Conservation (phyloP, 2,888 invertebrate species). For the Zootermopsis nevadensis region DNA sequence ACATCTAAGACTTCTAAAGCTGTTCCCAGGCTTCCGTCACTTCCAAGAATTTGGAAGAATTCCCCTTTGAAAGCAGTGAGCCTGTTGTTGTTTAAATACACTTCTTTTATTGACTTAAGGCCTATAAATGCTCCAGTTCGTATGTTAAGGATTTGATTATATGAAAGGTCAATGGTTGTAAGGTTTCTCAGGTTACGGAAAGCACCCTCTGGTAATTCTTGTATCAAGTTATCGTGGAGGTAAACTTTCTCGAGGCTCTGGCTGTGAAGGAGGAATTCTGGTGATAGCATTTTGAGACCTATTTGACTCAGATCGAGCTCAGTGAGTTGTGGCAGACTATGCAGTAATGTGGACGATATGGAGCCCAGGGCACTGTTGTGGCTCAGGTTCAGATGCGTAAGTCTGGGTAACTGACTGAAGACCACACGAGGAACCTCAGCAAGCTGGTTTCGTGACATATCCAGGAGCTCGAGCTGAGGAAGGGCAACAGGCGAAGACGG, state of each 20-base stretch:
- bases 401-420: slow-evolving; percentile 52
- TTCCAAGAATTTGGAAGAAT: slow-evolving; percentile 79
- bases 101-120: slow-evolving; percentile 77
- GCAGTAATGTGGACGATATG: slow-evolving; percentile 72
- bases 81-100: slow-evolving; percentile 81
- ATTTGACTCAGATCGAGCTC: slow-evolving; percentile 80
- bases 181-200: slow-evolving; percentile 83
- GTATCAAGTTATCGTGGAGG: slow-evolving; percentile 78
- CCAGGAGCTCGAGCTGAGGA: slow-evolving; percentile 74
- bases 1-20: slow-evolving; percentile 84
- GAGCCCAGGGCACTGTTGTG: slow-evolving; percentile 76
- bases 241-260: slow-evolving; percentile 75
- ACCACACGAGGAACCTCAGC: slow-evolving; percentile 39
- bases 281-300: slow-evolving; percentile 78
- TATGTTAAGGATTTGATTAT: slow-evolving; percentile 81
- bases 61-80: slow-evolving; percentile 85
- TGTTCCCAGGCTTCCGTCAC: slow-evolving; percentile 57
- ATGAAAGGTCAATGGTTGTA: slow-evolving; percentile 79
- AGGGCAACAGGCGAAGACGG: slow-evolving; percentile 70
- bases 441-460: slow-evolving; percentile 77
- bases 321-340: slow-evolving; percentile 75
- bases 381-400: slow-evolving; percentile 73
- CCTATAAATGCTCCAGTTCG: slow-evolving; percentile 82
- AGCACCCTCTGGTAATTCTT: slow-evolving; percentile 80
- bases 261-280: slow-evolving; percentile 77